Evolutionary conservation across 2,797 vertebrate species (phyloP).

Genomic region (Gymnoscopelus microlampas): DNA sequence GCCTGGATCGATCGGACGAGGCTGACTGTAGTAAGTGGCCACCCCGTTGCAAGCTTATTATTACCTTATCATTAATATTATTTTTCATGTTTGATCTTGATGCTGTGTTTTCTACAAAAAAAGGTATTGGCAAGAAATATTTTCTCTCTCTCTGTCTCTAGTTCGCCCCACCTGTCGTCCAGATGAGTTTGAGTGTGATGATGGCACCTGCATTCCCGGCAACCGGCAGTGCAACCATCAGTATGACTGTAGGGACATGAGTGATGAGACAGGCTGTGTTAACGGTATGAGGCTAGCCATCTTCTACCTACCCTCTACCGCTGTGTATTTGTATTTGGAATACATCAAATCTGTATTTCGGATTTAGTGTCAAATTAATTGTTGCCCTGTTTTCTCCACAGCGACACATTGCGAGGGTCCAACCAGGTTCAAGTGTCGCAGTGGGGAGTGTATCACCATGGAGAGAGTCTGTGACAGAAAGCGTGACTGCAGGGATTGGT

Average conservation of each 20-base stretch:
- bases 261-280: conserved; percentile 87
- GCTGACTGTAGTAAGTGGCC: conserved; percentile 81
- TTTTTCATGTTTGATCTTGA: no score
- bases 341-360: background rate
- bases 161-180: conserved; percentile 83
- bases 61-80: no score
- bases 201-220: conserved; percentile 89
- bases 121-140: no score
- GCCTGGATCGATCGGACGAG: conserved; percentile 87
- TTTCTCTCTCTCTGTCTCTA: conserved; percentile 39
- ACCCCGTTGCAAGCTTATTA: background rate
- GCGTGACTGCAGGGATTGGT: conserved; percentile 90
- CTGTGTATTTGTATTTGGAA: background rate
- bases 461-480: conserved; percentile 84
- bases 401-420: conserved; percentile 83
- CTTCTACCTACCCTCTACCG: background rate
- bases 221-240: conserved; percentile 86
- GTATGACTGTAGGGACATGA: conserved; percentile 87
- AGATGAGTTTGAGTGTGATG: conserved; percentile 87
- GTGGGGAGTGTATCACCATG: conserved; percentile 88
- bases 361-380: no score
- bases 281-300: conserved; percentile 75
- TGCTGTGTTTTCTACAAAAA: background rate
- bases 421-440: conserved; percentile 84
- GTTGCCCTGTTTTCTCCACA: conserved; percentile 43